Evolutionary conservation across 2,797 vertebrate genomes (phyloP).

Genomic region (Pantherophis vulpinus): DNA sequence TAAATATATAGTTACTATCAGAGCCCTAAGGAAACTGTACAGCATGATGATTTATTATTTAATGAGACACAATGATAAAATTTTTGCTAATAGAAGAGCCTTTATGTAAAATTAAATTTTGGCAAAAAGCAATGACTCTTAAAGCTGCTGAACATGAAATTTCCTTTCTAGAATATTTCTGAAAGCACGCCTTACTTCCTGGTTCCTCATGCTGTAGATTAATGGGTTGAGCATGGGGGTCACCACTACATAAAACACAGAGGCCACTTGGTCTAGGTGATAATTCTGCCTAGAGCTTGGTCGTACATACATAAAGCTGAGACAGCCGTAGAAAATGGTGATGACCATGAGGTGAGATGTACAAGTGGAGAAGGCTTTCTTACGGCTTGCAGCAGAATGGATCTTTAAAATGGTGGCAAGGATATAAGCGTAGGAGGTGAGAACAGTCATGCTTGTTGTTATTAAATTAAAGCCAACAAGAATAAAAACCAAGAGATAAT

Average conservation of each 20-base stretch:
- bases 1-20: background rate
- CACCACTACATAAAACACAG: constrained; percentile 41
- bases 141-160: background rate
- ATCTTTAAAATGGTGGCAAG: background rate
- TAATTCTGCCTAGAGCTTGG: background rate
- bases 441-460: background rate
- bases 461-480: background rate
- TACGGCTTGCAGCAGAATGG: background rate
- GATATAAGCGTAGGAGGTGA: constrained; percentile 29
- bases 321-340: constrained; percentile 13
- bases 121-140: background rate
- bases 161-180: background rate
- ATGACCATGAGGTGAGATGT: constrained; percentile 23
- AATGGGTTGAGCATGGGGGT: constrained; percentile 15
- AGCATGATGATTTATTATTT: background rate
- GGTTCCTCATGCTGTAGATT: constrained; percentile 14
- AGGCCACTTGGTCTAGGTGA: constrained; percentile 26
- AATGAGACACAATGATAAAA: background rate
- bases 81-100: background rate
- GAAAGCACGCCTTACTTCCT: background rate
- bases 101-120: background rate
- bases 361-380: constrained; percentile 38
- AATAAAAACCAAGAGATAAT: background rate
- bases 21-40: background rate
- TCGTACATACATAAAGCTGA: background rate